These are phyloP conservation scores for Tachuris rubrigastra DNA, from an alignment of 2,113 vertebrate genomes.

Conservation along the genomic window DNA sequence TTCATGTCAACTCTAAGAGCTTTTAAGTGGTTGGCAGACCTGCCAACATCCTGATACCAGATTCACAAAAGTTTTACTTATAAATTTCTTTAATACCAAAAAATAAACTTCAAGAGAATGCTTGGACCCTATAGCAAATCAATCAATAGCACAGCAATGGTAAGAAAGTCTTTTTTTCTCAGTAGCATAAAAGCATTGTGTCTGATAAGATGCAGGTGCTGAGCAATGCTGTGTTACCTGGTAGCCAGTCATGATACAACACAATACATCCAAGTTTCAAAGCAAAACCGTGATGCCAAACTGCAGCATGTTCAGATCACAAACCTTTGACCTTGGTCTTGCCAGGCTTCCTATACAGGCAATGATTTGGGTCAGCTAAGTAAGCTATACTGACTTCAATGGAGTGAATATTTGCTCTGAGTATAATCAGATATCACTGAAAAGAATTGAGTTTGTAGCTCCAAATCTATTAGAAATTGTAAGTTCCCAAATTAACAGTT, in stretches of 20 bases:
- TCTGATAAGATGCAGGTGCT: not conserved
- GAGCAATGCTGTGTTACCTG: not conserved
- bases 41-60: not conserved
- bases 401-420: not conserved
- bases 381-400: not conserved
- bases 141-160: not conserved
- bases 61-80: not conserved
- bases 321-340: not conserved
- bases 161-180: not conserved
- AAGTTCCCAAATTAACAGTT: not conserved
- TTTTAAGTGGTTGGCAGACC: not conserved
- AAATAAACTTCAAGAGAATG: not conserved
- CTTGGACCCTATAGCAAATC: not conserved
- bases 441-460: not conserved
- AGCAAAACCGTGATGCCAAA: not conserved
- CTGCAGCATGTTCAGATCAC: not conserved
- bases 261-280: not conserved
- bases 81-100: not conserved
- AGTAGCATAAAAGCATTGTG: not conserved
- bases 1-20: not conserved
- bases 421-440: too few species aligned
- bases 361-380: not conserved
- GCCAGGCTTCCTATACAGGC: not conserved
- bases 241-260: not conserved
- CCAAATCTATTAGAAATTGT: not conserved